Conservation (phyloP, 2,888 invertebrate species). For the Rotaria macrura region DNA sequence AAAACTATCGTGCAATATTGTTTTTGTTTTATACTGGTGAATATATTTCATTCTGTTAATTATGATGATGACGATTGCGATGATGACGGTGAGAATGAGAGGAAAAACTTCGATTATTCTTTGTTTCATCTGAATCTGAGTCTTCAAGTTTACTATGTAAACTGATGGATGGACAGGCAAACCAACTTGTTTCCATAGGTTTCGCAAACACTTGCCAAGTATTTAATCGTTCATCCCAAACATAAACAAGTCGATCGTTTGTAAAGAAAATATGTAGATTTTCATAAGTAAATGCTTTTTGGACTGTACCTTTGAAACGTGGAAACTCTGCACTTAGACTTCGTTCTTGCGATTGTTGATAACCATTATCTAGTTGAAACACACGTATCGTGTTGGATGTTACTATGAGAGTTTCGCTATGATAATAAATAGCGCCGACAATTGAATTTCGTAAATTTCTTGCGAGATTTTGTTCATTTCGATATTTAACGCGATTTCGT, state of each 20-base stretch:
- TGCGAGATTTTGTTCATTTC: background rate
- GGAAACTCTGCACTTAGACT: background rate
- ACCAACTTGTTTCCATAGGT: background rate
- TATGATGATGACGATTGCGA: background rate
- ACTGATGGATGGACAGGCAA: background rate
- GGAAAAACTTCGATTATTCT: background rate
- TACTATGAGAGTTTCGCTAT: background rate
- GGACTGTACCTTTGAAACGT: background rate
- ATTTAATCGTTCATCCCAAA: background rate
- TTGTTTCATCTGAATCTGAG: background rate
- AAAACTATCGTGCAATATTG: background rate
- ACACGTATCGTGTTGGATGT: background rate
- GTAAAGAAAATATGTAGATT: conserved; percentile 1
- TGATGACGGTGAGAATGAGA: background rate
- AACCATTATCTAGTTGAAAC: background rate
- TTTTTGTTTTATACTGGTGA: background rate
- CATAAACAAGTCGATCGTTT: background rate
- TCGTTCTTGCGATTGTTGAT: background rate
- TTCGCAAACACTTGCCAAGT: background rate
- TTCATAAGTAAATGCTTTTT: background rate
- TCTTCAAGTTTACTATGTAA: too few species aligned
- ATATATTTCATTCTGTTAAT: background rate
- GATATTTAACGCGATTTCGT: background rate
- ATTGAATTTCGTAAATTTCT: background rate
- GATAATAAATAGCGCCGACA: background rate